These are phyloP conservation scores for Bergia sp. DNA, from an alignment of 92 coral and sea anemone genomes.

Conservation along the genomic window DNA sequence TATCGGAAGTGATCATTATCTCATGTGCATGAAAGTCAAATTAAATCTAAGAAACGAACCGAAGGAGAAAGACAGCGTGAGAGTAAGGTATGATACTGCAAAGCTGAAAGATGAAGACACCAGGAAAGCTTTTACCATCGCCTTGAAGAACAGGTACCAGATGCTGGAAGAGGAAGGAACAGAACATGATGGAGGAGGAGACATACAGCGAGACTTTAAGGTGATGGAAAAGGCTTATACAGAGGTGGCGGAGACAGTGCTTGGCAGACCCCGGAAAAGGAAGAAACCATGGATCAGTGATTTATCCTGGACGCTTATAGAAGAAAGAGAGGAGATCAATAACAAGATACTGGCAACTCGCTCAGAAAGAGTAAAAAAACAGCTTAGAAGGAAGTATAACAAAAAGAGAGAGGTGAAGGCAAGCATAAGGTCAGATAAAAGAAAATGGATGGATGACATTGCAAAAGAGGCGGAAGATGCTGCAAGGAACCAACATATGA, in stretches of 20 bases:
- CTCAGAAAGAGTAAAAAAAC: not conserved
- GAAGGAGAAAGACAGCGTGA: constrained; percentile 11
- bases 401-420: constrained; percentile 27
- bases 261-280: not conserved
- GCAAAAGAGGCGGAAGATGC: constrained; percentile 57
- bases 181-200: constrained; percentile 16
- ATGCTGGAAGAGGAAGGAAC: constrained; percentile 20
- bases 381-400: not conserved
- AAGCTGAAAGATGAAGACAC: constrained; percentile 32
- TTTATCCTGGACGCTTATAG: not conserved
- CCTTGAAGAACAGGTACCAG: constrained; percentile 49
- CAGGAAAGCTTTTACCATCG: constrained; percentile 46
- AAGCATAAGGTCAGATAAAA: constrained; percentile 35
- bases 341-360: not conserved
- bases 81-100: constrained; percentile 49
- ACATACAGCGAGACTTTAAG: not conserved
- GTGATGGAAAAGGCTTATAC: not conserved
- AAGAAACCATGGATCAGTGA: not conserved
- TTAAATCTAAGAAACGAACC: constrained; percentile 39
- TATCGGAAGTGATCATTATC: constrained; percentile 57
- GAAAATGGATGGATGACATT: too few relatives aligned
- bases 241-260: not conserved
- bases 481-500: constrained; percentile 42
- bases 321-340: not conserved
- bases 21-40: constrained; percentile 40